phyloP scores from a whole-genome alignment of 1,140 invertebrate species.

The Pteromalus puparum region DNA sequence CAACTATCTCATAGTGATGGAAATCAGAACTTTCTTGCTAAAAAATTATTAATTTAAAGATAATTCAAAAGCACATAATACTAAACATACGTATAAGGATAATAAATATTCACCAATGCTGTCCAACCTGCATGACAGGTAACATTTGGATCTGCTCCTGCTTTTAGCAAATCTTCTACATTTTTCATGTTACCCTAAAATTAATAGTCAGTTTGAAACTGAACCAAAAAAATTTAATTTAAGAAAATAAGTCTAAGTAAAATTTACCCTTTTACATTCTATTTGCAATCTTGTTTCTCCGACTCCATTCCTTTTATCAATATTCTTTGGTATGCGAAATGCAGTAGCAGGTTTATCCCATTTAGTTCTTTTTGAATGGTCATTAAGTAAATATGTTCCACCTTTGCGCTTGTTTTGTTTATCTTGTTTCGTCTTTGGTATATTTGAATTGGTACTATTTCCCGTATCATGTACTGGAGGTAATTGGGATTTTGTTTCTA shows the following conservation, averaged over 20 bases:
- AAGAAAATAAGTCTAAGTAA: neutral
- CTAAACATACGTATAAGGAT: constrained; percentile 26
- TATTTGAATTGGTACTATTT: neutral
- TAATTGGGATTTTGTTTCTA: neutral
- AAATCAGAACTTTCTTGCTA: constrained; percentile 83
- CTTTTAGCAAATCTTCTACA: constrained; percentile 76
- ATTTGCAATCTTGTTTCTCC: constrained; percentile 79
- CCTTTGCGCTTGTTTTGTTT: constrained; percentile 36
- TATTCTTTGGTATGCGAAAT: constrained; percentile 56
- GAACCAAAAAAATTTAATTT: constrained; percentile 12
- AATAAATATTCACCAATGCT: constrained; percentile 76
- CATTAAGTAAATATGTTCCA: neutral
- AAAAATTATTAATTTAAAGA: constrained; percentile 32
- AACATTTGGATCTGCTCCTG: constrained; percentile 82
- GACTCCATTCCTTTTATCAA: constrained; percentile 75
- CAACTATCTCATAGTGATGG: constrained; percentile 77
- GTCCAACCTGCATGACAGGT: constrained; percentile 87
- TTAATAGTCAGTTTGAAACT: constrained; percentile 5
- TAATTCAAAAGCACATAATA: neutral
- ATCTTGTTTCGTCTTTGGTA: neutral
- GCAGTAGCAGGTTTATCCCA: neutral
- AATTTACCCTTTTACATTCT: constrained; percentile 72
- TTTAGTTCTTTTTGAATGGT: constrained; percentile 27
- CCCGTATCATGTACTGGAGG: neutral
- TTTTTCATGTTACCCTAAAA: constrained; percentile 75